Evolutionary conservation across 2,113 vertebrate species (phyloP).

Genomic region (Boleophthalmus pectinirostris): DNA sequence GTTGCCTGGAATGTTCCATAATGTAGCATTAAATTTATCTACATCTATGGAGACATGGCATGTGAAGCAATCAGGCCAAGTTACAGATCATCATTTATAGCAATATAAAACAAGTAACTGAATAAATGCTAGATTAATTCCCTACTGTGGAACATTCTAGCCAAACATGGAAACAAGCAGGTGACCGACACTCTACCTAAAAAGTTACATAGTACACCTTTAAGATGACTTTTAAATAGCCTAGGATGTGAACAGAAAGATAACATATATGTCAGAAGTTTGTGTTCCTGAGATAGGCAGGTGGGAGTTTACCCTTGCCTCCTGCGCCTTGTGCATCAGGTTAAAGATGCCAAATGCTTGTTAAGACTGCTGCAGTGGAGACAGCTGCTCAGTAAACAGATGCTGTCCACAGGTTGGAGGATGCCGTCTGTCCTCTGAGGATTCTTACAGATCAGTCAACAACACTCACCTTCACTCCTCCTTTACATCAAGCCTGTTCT

Average conservation of each 20-base stretch:
- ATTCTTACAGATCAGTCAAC: neutral
- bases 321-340: slow-evolving; percentile 22
- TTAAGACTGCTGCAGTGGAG: neutral
- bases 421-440: neutral
- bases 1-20: too few relatives aligned
- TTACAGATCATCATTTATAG: too few relatives aligned
- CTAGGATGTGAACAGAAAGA: neutral
- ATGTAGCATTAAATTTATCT: too few relatives aligned
- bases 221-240: neutral
- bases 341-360: slow-evolving; percentile 12
- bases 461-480: neutral
- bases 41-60: too few relatives aligned
- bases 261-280: neutral
- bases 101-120: too few relatives aligned
- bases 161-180: too few relatives aligned
- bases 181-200: too few relatives aligned
- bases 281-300: neutral
- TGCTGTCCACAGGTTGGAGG: slow-evolving; percentile 44
- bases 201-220: neutral
- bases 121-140: too few relatives aligned
- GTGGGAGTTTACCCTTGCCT: slow-evolving; percentile 2
- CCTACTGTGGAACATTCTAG: too few relatives aligned
- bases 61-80: too few relatives aligned
- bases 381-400: slow-evolving; percentile 47
- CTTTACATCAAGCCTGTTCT: slow-evolving; percentile 1